Evolutionary conservation across 2,113 vertebrate genomes (phyloP), one percentile per base, ranked within the genome.

Genomic region (Psophia crepitans): DNA sequence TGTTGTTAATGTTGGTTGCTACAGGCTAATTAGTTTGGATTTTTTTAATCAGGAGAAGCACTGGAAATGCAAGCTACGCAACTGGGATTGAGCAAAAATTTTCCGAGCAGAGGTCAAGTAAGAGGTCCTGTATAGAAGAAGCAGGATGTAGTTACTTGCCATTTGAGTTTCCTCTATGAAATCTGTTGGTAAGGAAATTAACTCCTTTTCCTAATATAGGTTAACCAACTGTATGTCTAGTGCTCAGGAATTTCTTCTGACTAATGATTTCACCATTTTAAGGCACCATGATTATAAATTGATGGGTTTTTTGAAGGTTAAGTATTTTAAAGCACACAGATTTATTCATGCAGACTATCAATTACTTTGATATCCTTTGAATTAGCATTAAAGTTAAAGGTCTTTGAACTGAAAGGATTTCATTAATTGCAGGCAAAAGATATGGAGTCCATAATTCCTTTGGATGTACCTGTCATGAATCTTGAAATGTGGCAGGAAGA

Each of bases 351-450:
- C 83, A 95, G 73, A 58, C 84, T 74, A 95, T 95, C 85, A 95
- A 89, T 97, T 96, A 83, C 57, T 93, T 94, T 91, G 82, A 93
- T 96, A 94, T 93, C 76, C 54, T 96, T 95, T 76, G 68, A 93
- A 95, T 96, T 94, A 96, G 61, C 90, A 95, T 95, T 87, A 80
- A 87, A 66, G 69, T 43, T 75, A 53, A 87, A 51, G 35, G 78
- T 86, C 74, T 95, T 96, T 96, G 91, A 93, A 91, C 84, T 80
- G 73, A 94, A 89, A 92, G 89, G 58, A 96, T 94, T 95, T 95
- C 69, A 89, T 90, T 97, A 97, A 97, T 96, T 96, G 76, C 70
- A 80, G 81, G 79, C 48, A 91, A 83, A 93, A 92, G 70, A 92
- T 92, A 93, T 81, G 66, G 71, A 79, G 84, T 75, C 83, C 70